Percentiles rank a stretch among this genome's conserved stretches.
phyloP scores from a whole-genome alignment of 2,797 vertebrate genomes.

The Heteromormyrus szaboi region DNA sequence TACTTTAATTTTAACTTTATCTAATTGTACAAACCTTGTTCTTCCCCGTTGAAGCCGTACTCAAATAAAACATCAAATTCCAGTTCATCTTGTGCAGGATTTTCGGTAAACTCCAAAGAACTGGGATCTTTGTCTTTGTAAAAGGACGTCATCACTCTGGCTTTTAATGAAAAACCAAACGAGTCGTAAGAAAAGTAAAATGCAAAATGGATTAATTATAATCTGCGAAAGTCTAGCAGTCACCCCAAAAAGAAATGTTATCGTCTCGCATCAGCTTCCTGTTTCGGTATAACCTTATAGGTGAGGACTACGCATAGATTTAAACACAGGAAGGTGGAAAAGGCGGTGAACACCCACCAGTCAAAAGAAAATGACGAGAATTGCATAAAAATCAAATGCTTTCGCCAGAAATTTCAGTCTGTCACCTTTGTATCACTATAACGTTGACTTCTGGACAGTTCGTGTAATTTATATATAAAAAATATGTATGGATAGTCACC shows the following conservation, averaged over 20 bases:
- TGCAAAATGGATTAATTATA: conserved; percentile 14
- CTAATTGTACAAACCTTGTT: conserved; percentile 67
- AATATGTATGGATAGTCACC: conserved; percentile 41
- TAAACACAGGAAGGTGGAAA: conserved; percentile 23
- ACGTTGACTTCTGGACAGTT: not conserved
- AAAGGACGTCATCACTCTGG: conserved; percentile 71
- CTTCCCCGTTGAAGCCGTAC: conserved; percentile 61
- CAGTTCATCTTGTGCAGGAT: conserved; percentile 65
- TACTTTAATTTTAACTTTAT: too few species aligned
- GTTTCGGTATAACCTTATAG: conserved; percentile 55
- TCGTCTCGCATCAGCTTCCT: conserved; percentile 58
- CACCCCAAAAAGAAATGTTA: conserved; percentile 37
- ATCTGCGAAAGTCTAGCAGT: conserved; percentile 23
- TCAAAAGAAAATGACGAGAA: conserved; percentile 22
- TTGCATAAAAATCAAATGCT: not conserved
- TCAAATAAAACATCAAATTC: conserved; percentile 84
- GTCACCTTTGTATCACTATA: not conserved
- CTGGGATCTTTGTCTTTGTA: conserved; percentile 62
- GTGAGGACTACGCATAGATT: conserved; percentile 47
- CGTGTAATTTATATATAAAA: not conserved
- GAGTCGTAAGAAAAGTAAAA: not conserved
- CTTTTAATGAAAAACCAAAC: conserved; percentile 6
- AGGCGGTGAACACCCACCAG: conserved; percentile 37
- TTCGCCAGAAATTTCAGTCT: not conserved
- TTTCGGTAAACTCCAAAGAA: conserved; percentile 43